Evolutionary conservation across 92 coral and sea anemone species (phyloP).

Genomic region (Muricea muricata): DNA sequence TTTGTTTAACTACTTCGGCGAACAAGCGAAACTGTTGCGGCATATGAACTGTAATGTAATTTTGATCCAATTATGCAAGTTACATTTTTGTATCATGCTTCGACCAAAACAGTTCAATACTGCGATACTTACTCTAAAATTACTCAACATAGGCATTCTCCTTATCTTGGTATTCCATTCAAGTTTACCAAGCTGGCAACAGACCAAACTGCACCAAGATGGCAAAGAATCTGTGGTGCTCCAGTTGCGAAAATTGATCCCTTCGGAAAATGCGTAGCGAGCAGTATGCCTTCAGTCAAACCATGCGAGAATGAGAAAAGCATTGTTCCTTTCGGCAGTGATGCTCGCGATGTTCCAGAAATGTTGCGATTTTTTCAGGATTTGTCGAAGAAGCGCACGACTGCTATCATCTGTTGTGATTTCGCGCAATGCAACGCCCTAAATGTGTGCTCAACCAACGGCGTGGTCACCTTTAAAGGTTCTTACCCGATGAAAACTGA

Average conservation of each 20-base stretch:
- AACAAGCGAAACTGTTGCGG: no score
- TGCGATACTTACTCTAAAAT: background rate
- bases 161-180: constrained; percentile 15
- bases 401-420: constrained; percentile 25
- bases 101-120: background rate
- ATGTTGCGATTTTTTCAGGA: constrained; percentile 1
- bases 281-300: background rate
- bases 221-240: background rate
- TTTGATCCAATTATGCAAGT: no score
- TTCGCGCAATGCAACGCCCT: background rate
- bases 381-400: background rate
- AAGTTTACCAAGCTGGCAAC: background rate
- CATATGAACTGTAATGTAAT: no score
- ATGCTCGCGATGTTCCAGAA: background rate
- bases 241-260: background rate
- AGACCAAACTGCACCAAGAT: background rate
- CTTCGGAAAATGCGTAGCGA: background rate
- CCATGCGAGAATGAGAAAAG: background rate
- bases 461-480: background rate
- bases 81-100: background rate
- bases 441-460: background rate
- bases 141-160: constrained; percentile 15
- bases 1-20: no score
- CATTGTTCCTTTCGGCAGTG: constrained; percentile 3
- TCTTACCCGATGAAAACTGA: background rate